Percentiles rank a stretch among this genome's conserved stretches.
Evolutionary conservation across 2,113 vertebrate species (phyloP).

Genomic region (Tychaedon coryphoeus): DNA sequence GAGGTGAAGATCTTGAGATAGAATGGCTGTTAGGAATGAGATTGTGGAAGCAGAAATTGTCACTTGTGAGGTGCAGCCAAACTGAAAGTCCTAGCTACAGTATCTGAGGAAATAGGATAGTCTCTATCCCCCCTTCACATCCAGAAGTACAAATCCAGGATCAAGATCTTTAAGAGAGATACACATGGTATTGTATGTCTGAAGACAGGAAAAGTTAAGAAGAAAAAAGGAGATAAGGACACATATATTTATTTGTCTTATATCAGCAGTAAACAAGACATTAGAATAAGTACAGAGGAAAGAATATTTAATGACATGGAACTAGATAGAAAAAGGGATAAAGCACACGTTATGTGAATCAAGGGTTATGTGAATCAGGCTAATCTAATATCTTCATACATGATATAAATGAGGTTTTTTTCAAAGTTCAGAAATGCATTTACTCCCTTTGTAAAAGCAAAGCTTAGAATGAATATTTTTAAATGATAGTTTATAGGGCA

Average conservation of each 20-base stretch:
- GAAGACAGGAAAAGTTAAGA: not conserved
- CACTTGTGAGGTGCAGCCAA: not conserved
- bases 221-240: not conserved
- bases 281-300: not conserved
- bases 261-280: not conserved
- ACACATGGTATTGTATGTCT: not conserved
- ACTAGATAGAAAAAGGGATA: not conserved
- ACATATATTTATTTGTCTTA: not conserved
- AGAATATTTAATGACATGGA: not conserved
- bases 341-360: not conserved
- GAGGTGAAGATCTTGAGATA: not conserved
- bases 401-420: not conserved
- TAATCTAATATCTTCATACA: not conserved
- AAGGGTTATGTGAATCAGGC: not conserved
- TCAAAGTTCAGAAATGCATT: not conserved
- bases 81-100: not conserved
- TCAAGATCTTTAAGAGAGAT: not conserved
- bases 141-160: not conserved
- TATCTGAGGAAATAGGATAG: not conserved
- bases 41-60: not conserved
- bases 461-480: not conserved
- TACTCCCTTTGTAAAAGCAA: not conserved
- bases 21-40: not conserved
- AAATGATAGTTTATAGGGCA: not conserved
- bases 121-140: not conserved